Base-by-base conservation (phyloP, 2,113 vertebrate genomes). In the Pituophis catenifer region DNA sequence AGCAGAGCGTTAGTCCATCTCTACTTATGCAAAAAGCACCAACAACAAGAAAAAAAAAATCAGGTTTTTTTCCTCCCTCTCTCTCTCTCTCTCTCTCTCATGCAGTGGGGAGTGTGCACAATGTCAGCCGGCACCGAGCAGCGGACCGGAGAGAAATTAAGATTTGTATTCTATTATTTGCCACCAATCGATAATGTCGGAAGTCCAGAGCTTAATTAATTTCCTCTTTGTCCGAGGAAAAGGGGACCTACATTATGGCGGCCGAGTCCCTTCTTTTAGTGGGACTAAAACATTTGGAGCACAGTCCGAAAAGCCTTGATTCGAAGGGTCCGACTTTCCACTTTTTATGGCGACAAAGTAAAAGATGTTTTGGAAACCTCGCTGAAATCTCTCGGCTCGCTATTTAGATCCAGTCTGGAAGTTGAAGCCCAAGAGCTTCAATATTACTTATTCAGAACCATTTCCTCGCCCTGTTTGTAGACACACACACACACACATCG, bases 131-230 rank as follows among this genome's bases (percentile, higher is more conserved):
- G 24, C 8, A 4, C 7, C 1, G 4, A 59, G 44, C 55, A 24
- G 44, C 26, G 58, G 15, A 50, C 26, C 1, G 15, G 48, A 62
- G 10, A 53, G 86, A 89, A 89, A 89, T 89, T 65, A 65, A 91
- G 58, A 65, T 87, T 54, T 52, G 17, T 11, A 2, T 38, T 11
- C 33, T 33, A 17, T 57, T 57, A 23, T 91, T 89, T 89, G 91
- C 91, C 89, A 62, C 38, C n/a, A 92, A 95, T 96, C 87, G 3
- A 95, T 95, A 95, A 6, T 92, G 93, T 95, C 96, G 93, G 86
- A 94, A 94, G 29, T 92, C 29, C 0, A 92, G 91, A 91, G 48
- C 91, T 93, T 5, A 52, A 24, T 91, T 94, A 93, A 50, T 96
- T 96, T 97, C 93, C 93, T 96, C 91, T 62, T 86, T 26, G 33